These are phyloP conservation scores for Podarcis cretensis DNA, from an alignment of 2,113 vertebrate genomes.

Conservation along the genomic window DNA sequence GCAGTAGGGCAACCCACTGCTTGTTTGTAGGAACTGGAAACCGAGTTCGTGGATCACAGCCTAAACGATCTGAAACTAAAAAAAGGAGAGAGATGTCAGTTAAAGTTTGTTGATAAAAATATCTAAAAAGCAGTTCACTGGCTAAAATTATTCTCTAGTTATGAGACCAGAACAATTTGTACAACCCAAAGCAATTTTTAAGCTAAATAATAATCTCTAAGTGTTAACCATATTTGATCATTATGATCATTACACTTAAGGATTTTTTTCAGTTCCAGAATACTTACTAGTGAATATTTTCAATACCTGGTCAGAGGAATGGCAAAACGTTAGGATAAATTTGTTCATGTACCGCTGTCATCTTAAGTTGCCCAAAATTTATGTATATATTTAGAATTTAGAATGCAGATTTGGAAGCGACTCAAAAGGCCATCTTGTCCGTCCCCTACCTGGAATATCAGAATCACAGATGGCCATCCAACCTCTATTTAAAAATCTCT, in stretches of 20 bases:
- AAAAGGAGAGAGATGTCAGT: not conserved
- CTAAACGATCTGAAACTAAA: constrained; percentile 90
- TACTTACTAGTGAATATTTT: not conserved
- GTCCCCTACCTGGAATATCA: too few species aligned
- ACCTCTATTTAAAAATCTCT: too few species aligned
- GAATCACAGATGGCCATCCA: too few species aligned
- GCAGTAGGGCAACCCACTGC: constrained; percentile 95
- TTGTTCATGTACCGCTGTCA: not conserved
- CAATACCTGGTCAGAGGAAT: not conserved
- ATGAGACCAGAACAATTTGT: not conserved
- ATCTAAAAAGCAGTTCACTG: not conserved
- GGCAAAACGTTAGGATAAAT: not conserved
- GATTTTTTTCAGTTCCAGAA: not conserved
- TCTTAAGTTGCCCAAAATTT: not conserved
- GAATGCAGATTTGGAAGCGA: too few species aligned
- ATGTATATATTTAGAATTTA: too few species aligned
- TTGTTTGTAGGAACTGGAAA: constrained; percentile 90
- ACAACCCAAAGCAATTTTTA: not conserved
- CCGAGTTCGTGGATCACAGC: constrained; percentile 91
- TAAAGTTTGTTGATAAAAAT: not conserved
- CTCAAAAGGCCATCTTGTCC: too few species aligned
- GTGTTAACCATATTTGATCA: not conserved
- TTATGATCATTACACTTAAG: not conserved
- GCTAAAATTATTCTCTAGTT: not conserved
- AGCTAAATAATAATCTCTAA: not conserved